Base-by-base conservation (phyloP, 2,113 vertebrate species). In the Chloebia gouldiae region DNA sequence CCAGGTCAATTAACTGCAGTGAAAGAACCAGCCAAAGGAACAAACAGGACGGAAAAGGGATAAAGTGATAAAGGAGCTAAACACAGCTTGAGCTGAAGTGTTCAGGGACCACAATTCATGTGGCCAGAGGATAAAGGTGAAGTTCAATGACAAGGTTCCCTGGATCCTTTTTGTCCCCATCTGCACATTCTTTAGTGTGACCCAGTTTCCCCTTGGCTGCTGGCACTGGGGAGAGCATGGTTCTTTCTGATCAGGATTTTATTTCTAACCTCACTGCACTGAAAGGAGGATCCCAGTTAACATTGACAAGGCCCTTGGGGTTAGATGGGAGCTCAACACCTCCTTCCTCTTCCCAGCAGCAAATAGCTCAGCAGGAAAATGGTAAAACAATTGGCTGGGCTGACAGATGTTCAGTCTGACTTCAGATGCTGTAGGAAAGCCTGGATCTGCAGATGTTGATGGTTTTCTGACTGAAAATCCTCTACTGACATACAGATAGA, bases 31-130 rank as follows among this genome's bases (percentile, higher is more conserved):
- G 47, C 72, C 51, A 45, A 80, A 70, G 60, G 63, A 86, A 81
- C 50, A 89, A 89, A 75, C 35, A 64, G 85, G 80, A 60, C 56
- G 79, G 89, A 45, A 85, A 85, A 86, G 40, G 68, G 64, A 33
- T 56, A 49, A 75, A 93, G 64, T 50, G 92, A 88, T 92, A 92
- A 90, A 94, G 88, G 75, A 86, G 64, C 79, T 92, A 71, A 96
- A 79, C 69, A 35, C 2, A 3, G 71, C 85, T 80, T 51, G 75
- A 95, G 81, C 65, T 61, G 63, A 76, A 95, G 47, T 37, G 37
- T 47, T 79, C 65, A 63, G 88, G 72, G 87, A 45, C 70, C 6
- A 1, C 50, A 61, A 86, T 90, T 86, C 90, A 54, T 12, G n/a
- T 8, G 23, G 49, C 37, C 73, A 78, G 90, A 81, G 82, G 88